Base-by-base conservation (phyloP, 2,113 vertebrate genomes). In the Syngnathoides biaculeatus region DNA sequence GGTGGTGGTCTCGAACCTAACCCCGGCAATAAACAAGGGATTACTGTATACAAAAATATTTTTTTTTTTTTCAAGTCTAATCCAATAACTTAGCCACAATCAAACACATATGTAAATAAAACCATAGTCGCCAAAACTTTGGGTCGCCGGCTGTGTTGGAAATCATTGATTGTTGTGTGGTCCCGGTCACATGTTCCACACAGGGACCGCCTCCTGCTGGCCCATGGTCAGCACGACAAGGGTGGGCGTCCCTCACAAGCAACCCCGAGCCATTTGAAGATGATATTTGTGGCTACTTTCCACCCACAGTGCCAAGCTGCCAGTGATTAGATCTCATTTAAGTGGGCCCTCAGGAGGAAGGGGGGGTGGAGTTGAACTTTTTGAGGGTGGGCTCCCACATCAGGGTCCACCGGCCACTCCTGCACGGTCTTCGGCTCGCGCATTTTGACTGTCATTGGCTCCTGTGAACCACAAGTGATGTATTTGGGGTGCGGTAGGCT, bases 291-390 rank as follows among this genome's bases (percentile, higher is more conserved):
- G 87, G 89, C 82, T 86, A 85, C 84, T 89, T 89, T 90, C 87
- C 86, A 87, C 84, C 85, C 87, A 84, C 89, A 87, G 82, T 48
- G 75, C 80, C 84, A 87, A 86, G 84, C 85, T 87, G 85, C 83
- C 78, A 89, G 81, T 90, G 85, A 89, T 89, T 91, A 89, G 82
- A 87, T 89, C 76, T 89, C 85, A 88, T 89, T 89, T 89, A 67
- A 77, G 74, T 65, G 78, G 80, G 74, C 76, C 80, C 13, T 7
- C 13, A 20, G 77, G 78, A 50, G 20, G 58, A 73, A 43, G 22
- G 69, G 74, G 79, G 74, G 80, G 74, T 76, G 83, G 55, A 77
- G 56, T 72, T 79, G 77, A 5, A 52, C 38, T 72, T 79, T 55
- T 55, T 26, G 22, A 55, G 52, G 22, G 52, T 55, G 52, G 52